Base-by-base conservation (phyloP, 23 tunicate genomes). In the Clavelina lepadiformis region DNA sequence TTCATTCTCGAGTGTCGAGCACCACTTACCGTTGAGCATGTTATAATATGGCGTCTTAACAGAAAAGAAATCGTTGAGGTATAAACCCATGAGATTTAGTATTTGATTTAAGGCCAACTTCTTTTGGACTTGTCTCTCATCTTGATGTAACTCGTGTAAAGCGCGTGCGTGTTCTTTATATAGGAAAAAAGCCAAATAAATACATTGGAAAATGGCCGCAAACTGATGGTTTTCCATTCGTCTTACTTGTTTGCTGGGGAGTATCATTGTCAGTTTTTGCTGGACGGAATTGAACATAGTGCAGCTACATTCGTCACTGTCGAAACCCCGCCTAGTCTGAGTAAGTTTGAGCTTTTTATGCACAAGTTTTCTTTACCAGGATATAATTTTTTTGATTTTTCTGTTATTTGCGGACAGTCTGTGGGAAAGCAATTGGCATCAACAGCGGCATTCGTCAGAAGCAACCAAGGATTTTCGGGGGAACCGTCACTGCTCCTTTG, bases 371-470 rank as follows among this genome's bases (percentile, higher is more conserved):
- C 61, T 55, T 15, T 55, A 15, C 15, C 15, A 55, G 61, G 25
- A 37, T 19, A 36, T 8, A 7, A 37, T 65, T 6, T 54, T 13
- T 13, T 15, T 15, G 7, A 7, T 8, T 18, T 13, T 15, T 8
- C 7, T 54, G 23, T 15, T 26, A 26, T 5, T 46, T 45, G 53
- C 2, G 37, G 35, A 1, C 56, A 71, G 79, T 59, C 18, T 73
- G 79, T 73, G 79, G 79, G 3, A 33, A 38, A 37, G 56, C 68
- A 27, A 68, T 33, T 2, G 58, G 53, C 38, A 68, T 73, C 2
- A 46, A 56, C 35, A 27, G 33, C 29, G 30, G 6, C 3, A 27
- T n/a, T 1, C 30, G 79, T 3, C 19, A 11, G 0, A 58, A 24
- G 18, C 46, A 24, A 1, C 36, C 35, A 13, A 73, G 49, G 61